phyloP scores from a whole-genome alignment of 2,888 invertebrate species.

The Xestoiulus laeticollis region DNA sequence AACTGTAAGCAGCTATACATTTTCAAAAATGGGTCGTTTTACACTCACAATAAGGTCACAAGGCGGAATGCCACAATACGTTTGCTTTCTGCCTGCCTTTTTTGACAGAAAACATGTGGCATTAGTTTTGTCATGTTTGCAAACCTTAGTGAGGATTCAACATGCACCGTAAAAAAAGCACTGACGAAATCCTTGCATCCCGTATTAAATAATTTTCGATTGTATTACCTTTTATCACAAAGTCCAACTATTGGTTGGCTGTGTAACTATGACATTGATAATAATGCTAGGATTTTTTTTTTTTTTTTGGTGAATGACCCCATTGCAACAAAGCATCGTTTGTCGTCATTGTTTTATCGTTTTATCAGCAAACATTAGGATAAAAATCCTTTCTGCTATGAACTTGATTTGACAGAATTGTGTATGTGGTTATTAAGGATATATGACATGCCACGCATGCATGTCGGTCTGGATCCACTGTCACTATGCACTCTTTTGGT shows the following conservation, averaged over 20 bases:
- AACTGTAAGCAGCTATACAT: background rate
- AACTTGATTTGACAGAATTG: slow-evolving; percentile 39
- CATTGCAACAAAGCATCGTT: background rate
- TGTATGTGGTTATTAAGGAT: background rate
- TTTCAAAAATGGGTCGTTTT: background rate
- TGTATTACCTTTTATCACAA: background rate
- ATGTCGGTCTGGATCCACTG: background rate
- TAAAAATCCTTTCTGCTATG: slow-evolving; percentile 21
- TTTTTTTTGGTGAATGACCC: background rate
- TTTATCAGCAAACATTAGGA: background rate
- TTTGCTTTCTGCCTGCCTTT: background rate
- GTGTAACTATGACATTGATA: background rate
- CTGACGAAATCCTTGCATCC: background rate
- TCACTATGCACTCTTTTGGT: background rate
- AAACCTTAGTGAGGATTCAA: background rate
- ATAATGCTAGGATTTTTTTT: background rate
- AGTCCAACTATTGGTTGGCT: background rate
- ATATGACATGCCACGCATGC: slow-evolving; percentile 20
- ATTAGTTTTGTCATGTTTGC: background rate
- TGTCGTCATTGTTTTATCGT: slow-evolving; percentile 14
- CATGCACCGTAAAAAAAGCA: background rate
- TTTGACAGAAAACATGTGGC: slow-evolving; percentile 15
- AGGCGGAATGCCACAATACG: background rate
- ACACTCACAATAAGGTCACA: background rate
- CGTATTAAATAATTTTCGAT: background rate